Base-by-base conservation (phyloP, 1,140 invertebrate species). In the Camponotus floridanus region DNA sequence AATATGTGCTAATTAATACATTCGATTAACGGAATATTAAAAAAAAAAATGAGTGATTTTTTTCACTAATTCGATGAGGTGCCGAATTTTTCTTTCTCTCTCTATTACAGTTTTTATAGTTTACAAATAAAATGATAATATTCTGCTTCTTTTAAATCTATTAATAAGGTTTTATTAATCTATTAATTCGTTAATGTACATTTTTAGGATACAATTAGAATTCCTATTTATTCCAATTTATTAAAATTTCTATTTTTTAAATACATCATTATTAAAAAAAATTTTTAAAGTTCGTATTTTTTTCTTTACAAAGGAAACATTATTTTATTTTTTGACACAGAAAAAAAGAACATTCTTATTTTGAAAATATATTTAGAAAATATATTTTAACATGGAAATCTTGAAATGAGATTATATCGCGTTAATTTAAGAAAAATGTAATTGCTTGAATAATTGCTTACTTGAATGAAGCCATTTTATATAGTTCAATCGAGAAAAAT, bases 51-150 rank as follows among this genome's bases (percentile, higher is more conserved):
- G 7, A 31, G 26, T 26, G 26, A 26, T 26, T 36, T 55, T 57
- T 73, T 73, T 55, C 59, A 39, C n/a, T 42, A 67, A 67, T 42
- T 67, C n/a, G 36, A 2, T 39, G 18, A 39, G n/a, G n/a, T n/a
- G n/a, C n/a, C 11, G 18, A 42, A 42, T 67, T 67, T 67, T 26
- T 26, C 26, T 26, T 26, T 26, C 26, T 26, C 26, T 26, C 26
- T 26, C 26, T 26, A 0, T 15, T 55, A 1, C 6, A 73, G 0
- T 55, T 55, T 26, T 26, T 36, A n/a, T 31, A 55, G 0, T 62
- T 62, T 62, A n/a, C n/a, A 26, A 26, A 26, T 26, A 51, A 51
- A 51, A 70, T 48, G 13, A 51, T 51, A 51, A 18, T 45, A 9
- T 45, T 45, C 9, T 51, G 4, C 48, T 51, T 51, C 6, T 18